Evolutionary conservation across 37 sponge, comb jelly and placozoan genomes (phyloP).

Genomic region (Halichondria panicea): DNA sequence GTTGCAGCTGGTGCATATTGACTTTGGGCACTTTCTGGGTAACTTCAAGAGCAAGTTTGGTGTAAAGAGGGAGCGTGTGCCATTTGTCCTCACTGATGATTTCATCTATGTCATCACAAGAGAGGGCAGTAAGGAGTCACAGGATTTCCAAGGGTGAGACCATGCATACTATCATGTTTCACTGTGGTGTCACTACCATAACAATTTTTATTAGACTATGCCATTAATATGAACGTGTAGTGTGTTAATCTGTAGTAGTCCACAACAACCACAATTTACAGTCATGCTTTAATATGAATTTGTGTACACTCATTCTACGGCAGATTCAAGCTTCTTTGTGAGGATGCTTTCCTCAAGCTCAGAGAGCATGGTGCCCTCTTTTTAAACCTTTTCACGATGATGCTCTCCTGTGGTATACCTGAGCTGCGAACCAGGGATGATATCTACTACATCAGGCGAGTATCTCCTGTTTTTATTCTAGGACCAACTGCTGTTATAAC

Average conservation of each 20-base stretch:
- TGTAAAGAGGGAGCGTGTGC: constrained; percentile 95
- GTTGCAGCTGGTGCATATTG: constrained; percentile 94
- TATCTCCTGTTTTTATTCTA: too few relatives aligned
- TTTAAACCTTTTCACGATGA: constrained; percentile 96
- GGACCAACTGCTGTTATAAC: neutral
- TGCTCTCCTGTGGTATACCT: constrained; percentile 97
- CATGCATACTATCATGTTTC: neutral
- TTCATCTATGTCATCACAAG: constrained; percentile 91
- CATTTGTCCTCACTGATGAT: constrained; percentile 93
- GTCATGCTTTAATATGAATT: neutral
- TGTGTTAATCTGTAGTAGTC: too few relatives aligned
- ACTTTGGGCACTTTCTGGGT: constrained; percentile 99
- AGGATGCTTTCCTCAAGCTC: constrained; percentile 85
- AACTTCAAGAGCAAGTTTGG: constrained; percentile 99
- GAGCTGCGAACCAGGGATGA: constrained; percentile 88
- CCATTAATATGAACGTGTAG: too few relatives aligned
- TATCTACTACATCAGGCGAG: constrained; percentile 74
- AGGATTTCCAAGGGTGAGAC: constrained; percentile 58
- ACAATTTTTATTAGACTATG: neutral
- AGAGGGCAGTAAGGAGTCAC: constrained; percentile 59
- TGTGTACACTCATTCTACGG: neutral
- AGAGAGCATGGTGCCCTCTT: constrained; percentile 86
- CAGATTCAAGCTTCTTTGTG: constrained; percentile 90
- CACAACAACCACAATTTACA: neutral
- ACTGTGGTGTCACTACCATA: neutral